Evolutionary conservation across 2,888 invertebrate genomes (phyloP), one percentile per base, ranked within the genome.

Genomic region (Drosophila macrospina): DNA sequence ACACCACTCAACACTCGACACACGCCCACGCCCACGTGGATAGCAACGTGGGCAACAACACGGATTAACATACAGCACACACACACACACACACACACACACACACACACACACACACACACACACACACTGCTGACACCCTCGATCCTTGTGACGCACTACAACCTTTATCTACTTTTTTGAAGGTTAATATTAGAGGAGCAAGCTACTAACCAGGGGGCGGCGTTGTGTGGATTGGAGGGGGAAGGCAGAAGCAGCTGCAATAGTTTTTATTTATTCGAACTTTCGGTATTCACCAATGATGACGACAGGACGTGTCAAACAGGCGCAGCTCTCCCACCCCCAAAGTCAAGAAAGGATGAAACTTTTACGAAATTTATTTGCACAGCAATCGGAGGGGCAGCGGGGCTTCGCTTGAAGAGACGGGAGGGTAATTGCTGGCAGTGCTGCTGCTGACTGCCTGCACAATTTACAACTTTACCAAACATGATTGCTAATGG

Each of bases 231-330:
- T n/a, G n/a, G n/a, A n/a, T n/a, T n/a, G 1, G 8, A 5, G 13
- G 6, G 7, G 5, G 10, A 13, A 6, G 2, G 10, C 0, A 20
- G 5, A 15, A 15, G 7, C 2, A 15, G 24, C 8, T 4, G 5
- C 20, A 56, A 16, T 36, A 48, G 20, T 50, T 66, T 65, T 64
- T 56, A 66, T 61, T 30, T 47, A 59, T 48, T 42, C 13, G 48
- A 77, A 80, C 52, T 78, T 70, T 77, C 42, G 30, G 57, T 52
- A 57, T 36, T 54, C 59, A 11, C 32, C 78, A 60, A 36, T 57
- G 65, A 60, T 41, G 83, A 39, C 61, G 74, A 81, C 82, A 80
- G 80, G 85, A 85, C 69, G 71, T 80, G 86, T 81, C 82, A 71
- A 81, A 68, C 74, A 60, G 73, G 73, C 65, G 72, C 64, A 54